Percentiles rank a stretch among this genome's conserved stretches.
Evolutionary conservation across 2,113 vertebrate genomes (phyloP).

Genomic region (Erythrocebus patas): DNA sequence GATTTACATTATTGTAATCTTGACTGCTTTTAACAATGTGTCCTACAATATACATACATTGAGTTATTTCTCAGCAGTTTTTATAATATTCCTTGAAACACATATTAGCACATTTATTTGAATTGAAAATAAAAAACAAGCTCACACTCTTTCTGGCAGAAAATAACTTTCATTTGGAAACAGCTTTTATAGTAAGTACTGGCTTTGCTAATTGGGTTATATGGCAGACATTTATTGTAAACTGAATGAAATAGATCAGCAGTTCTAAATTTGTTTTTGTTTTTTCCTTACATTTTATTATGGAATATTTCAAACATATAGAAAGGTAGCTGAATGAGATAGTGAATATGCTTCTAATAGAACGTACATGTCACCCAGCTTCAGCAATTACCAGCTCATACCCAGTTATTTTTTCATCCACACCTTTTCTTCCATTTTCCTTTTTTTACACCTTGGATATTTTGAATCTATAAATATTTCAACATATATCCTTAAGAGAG

Average conservation of each 20-base stretch:
- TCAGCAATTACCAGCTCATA: not conserved
- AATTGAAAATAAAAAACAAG: not conserved
- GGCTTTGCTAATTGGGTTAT: not conserved
- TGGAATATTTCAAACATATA: not conserved
- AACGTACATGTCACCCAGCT: not conserved
- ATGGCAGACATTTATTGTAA: not conserved
- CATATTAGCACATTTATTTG: not conserved
- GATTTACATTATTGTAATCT: not conserved
- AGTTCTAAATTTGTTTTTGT: not conserved
- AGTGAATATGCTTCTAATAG: not conserved
- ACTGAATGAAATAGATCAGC: not conserved
- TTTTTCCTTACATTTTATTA: not conserved
- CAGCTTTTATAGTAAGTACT: not conserved
- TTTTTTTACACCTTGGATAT: not conserved
- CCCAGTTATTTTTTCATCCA: not conserved
- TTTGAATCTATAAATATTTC: not conserved
- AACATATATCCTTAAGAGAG: not conserved
- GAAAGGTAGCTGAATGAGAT: not conserved
- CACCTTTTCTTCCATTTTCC: not conserved
- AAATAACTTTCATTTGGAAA: not conserved
- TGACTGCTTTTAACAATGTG: not conserved
- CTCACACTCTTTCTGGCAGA: not conserved
- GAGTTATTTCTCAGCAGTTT: not conserved
- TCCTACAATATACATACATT: not conserved
- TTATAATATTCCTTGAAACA: not conserved